Conservation (phyloP, 2,797 vertebrate species). For the Arnoldichthys spilopterus region DNA sequence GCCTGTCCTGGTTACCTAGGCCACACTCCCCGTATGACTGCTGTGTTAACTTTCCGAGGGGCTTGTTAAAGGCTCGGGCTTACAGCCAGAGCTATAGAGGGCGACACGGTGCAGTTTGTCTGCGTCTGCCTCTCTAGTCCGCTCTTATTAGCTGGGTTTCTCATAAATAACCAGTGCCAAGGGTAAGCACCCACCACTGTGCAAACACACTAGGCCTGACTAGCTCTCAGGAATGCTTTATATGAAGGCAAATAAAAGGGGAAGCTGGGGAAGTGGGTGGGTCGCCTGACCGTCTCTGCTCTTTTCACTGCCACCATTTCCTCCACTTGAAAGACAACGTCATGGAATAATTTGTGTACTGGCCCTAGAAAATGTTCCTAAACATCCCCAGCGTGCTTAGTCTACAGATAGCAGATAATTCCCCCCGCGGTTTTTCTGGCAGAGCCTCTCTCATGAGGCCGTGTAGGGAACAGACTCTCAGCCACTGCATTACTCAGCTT, state of each 20-base stretch:
- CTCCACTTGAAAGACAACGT: constrained; percentile 68
- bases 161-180: constrained; percentile 75
- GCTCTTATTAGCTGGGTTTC: constrained; percentile 80
- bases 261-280: constrained; percentile 77
- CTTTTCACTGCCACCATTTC: constrained; percentile 78
- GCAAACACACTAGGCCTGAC: constrained; percentile 82
- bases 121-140: constrained; percentile 60
- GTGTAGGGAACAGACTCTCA: constrained; percentile 8
- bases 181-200: constrained; percentile 76
- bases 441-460: constrained; percentile 35
- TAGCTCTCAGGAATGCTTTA: constrained; percentile 82
- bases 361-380: constrained; percentile 64
- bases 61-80: constrained; percentile 73
- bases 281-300: constrained; percentile 72
- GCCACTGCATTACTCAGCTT: constrained; percentile 22
- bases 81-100: constrained; percentile 72
- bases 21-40: constrained; percentile 58
- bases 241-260: constrained; percentile 81
- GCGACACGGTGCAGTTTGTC: constrained; percentile 67
- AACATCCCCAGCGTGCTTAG: constrained; percentile 70
- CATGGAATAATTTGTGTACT: constrained; percentile 73
- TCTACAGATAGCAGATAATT: constrained; percentile 70
- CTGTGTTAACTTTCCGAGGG: constrained; percentile 65
- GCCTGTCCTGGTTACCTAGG: constrained; percentile 31
- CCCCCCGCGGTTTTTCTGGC: constrained; percentile 44